Evolutionary conservation across 2,888 invertebrate species (phyloP), one percentile per base, ranked within the genome.

Genomic region (Metopia argyrocephala): DNA sequence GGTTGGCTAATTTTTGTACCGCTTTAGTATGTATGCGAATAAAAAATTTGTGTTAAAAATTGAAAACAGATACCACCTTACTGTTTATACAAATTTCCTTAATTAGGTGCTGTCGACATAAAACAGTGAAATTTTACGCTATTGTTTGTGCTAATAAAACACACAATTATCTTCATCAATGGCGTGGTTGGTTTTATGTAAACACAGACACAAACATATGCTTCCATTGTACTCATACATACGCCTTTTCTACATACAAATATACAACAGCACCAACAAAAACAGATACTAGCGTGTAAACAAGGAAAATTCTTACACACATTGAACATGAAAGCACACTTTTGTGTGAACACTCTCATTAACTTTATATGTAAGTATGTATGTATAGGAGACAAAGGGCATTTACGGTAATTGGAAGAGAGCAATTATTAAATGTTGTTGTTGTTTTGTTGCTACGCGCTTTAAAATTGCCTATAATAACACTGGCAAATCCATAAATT

Each of bases 81-180:
- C 21, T 54, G 21, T 28, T 46, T 15, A 48, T 27, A 45, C 71
- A n/a, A 23, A 21, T 18, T 28, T 12, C 15, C 62, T 48, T 76
- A 69, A 68, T 68, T 68, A 46, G 45, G 45, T 45, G 59, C 5
- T 46, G 45, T 9, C 18, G 46, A 54, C 20, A 64, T 3, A 15
- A 38, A 20, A 73, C 85, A 85, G 82, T 84, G 84, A 84, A 85
- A 85, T 84, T 86, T 85, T 86, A 84, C 86, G 85, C 84, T 76
- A 84, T 75, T 85, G 89, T 89, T 87, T 88, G 89, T 86, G 89
- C 89, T 88, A 88, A 89, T 88, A 89, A 88, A 88, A 88, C 89
- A n/a, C n/a, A 88, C 89, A 88, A 89, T 88, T 88, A 88, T 88
- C 87, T 89, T 85, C 85, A 87, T 89, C 87, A 88, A 89, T 88